A percentile compares a stretch with the other conserved stretches of the same genome.
phyloP scores from a whole-genome alignment of 2,113 vertebrate species.

The Odocoileus virginianus region DNA sequence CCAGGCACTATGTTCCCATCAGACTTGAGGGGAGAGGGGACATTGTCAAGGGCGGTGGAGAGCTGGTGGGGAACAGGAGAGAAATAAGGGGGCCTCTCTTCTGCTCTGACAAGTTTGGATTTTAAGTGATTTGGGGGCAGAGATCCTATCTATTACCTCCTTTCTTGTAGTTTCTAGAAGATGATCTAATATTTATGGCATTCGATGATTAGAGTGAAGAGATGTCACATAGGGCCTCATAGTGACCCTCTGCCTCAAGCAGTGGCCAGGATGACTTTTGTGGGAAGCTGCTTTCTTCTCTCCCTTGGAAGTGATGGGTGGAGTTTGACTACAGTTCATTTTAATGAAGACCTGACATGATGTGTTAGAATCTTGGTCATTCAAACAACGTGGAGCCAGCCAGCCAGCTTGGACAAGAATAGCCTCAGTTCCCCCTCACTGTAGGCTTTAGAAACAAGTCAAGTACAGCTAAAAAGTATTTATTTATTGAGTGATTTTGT shows the following conservation, averaged over 20 bases:
- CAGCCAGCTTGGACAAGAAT: not conserved
- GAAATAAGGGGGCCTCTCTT: not conserved
- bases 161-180: not conserved
- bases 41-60: not conserved
- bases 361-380: not conserved
- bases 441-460: not conserved
- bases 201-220: not conserved
- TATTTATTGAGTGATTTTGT: not conserved
- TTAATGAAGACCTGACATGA: not conserved
- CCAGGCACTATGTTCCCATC: constrained; percentile 16
- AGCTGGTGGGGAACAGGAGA: not conserved
- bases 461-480: not conserved
- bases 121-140: not conserved
- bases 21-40: constrained; percentile 51
- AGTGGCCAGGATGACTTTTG: not conserved
- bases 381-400: not conserved
- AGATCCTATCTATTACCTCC: not conserved
- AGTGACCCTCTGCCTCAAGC: not conserved
- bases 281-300: not conserved
- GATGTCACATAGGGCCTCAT: not conserved
- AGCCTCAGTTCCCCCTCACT: not conserved
- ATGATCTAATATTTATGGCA: not conserved
- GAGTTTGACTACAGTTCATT: not conserved
- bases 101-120: not conserved
- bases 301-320: not conserved